Base-by-base conservation (phyloP, 2,113 vertebrate genomes). In the Halichoeres trimaculatus region DNA sequence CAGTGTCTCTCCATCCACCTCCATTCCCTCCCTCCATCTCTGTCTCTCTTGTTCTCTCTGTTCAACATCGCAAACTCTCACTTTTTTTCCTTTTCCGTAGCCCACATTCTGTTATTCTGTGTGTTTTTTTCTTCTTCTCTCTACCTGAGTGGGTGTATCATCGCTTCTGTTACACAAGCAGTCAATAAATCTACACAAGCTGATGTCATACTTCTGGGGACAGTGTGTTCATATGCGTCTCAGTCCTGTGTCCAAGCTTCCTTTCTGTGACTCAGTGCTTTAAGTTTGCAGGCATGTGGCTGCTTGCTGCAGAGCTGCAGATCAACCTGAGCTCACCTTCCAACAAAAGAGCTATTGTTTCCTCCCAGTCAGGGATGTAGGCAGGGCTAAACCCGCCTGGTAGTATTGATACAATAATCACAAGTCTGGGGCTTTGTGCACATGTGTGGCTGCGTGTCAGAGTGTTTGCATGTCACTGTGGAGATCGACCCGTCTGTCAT, bases 1-100 rank as follows among this genome's bases (percentile, higher is more conserved):
- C 85, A 86, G 70, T 85, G 67, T 84, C 80, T 88, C 81, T 78
- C 79, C 78, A 86, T 88, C 86, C 83, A 86, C 78, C 89, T 87
- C 86, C 88, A 80, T 73, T 78, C 66, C 68, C 60, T 78, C 70
- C 68, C 70, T 87, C 79, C 68, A 70, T 84, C 84, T 70, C 80
- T 70, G 57, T 81, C 63, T 88, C 81, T 85, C 77, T 64, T 74
- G 38, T 69, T 74, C 62, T 86, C 75, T 59, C 80, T 79, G 55
- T 71, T 74, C 55, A 56, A 57, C 61, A 67, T 55, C 78, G n/a
- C 81, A 64, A 85, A 83, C 78, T 73, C 83, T 54, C 45, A 75
- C 41, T 59, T 65, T 26, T n/a, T 69, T 76, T 75, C 19, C 61
- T 61, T 41, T 56, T 64, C 40, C 26, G 7, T 79, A 85, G 74